These are phyloP conservation scores for Palythoa heliodiscus DNA, from an alignment of 92 coral and sea anemone genomes.

Conservation along the genomic window DNA sequence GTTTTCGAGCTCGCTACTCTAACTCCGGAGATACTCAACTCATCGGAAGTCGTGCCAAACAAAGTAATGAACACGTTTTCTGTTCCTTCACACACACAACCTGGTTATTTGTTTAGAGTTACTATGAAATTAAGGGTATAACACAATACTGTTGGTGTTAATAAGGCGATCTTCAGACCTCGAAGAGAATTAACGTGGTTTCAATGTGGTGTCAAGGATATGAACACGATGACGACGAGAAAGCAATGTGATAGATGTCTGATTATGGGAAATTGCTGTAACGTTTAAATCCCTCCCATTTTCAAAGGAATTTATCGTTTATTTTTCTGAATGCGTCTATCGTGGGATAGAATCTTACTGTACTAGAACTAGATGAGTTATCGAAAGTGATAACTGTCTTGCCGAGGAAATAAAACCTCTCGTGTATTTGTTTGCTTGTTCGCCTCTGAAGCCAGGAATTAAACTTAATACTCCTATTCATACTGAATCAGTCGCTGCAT, in stretches of 20 bases:
- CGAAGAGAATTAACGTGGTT: background rate
- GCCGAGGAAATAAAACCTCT: background rate
- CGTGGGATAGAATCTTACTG: background rate
- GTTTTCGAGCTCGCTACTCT: slow-evolving; percentile 34
- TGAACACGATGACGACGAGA: slow-evolving; percentile 20
- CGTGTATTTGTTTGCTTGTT: background rate
- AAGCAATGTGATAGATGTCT: slow-evolving; percentile 10
- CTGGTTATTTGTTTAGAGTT: slow-evolving; percentile 20
- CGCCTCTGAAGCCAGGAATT: slow-evolving; percentile 35
- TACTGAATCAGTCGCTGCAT: slow-evolving; percentile 11
- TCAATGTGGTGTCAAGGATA: slow-evolving; percentile 4
- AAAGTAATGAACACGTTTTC: slow-evolving; percentile 32
- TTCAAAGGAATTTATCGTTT: slow-evolving; percentile 22
- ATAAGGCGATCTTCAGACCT: slow-evolving; percentile 28
- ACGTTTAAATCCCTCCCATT: slow-evolving; percentile 37
- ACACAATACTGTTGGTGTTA: slow-evolving; percentile 17
- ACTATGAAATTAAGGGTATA: slow-evolving; percentile 22
- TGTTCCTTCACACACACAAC: slow-evolving; percentile 29
- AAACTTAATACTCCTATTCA: slow-evolving; percentile 31
- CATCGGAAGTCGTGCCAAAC: slow-evolving; percentile 50
- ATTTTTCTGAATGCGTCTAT: slow-evolving; percentile 23
- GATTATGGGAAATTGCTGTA: slow-evolving; percentile 37
- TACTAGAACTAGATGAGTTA: slow-evolving; percentile 22
- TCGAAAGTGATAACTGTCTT: slow-evolving; percentile 16
- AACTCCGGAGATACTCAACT: slow-evolving; percentile 37